A percentile compares a stretch with the other conserved stretches of the same genome.
phyloP scores from a whole-genome alignment of 2,888 invertebrate genomes.

The Cyaniris semiargus region DNA sequence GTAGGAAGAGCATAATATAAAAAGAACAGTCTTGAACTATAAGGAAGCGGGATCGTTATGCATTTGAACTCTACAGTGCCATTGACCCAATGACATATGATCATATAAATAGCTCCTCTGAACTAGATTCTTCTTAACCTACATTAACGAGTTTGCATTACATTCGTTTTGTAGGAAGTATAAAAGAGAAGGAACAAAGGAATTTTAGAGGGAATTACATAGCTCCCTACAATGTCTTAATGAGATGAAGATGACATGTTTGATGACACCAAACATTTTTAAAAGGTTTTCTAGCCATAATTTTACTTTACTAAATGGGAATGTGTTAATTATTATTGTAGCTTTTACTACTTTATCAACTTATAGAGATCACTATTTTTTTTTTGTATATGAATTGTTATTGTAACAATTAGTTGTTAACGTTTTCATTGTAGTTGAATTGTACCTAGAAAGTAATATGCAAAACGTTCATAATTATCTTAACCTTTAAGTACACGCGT shows the following conservation, averaged over 20 bases:
- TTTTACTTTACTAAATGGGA: no score
- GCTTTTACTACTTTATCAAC: background rate
- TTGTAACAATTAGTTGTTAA: no score
- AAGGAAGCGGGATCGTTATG: constrained; percentile 6
- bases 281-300: background rate
- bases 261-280: background rate
- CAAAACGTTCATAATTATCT: background rate
- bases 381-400: no score
- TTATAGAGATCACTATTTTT: no score
- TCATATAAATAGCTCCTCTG: constrained; percentile 18
- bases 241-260: constrained; percentile 12
- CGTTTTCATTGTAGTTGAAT: no score
- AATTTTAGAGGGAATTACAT: constrained; percentile 5
- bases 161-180: constrained; percentile 5
- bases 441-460: no score
- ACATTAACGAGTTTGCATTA: constrained; percentile 19
- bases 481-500: no score
- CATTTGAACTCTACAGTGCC: constrained; percentile 22
- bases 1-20: background rate
- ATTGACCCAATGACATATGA: constrained; percentile 29
- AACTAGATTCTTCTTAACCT: constrained; percentile 29
- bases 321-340: background rate
- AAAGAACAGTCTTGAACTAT: constrained; percentile 14
- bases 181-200: background rate
- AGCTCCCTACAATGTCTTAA: background rate